Base-by-base conservation (phyloP, 2,888 invertebrate genomes). In the Melanchra persicariae region DNA sequence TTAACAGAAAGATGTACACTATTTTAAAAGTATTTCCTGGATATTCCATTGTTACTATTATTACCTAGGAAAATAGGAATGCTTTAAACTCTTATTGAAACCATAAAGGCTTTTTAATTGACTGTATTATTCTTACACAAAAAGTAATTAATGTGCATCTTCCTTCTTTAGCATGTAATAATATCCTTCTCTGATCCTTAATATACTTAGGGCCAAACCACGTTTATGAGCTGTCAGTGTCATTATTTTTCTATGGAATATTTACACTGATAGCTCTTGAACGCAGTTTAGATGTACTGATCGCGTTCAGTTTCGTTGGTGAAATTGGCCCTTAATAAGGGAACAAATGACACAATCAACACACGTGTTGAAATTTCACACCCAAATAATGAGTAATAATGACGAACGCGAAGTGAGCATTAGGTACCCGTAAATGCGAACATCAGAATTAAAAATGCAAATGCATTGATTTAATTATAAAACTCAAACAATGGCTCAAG, bases 41-140 rank as follows among this genome's bases (percentile, higher is more conserved):
- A 43, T 65, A 47, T 69, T 64, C 62, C 40, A 69, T 74, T 69
- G 52, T 7, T 10, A 49, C 24, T 22, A 26, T 58, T 24, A 58
- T 68, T 68, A 67, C 58, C 22, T 45, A 45, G 37, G 52, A 64
- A 19, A 9, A 10, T 15, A 45, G 43, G 49, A 51, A 74, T 74
- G 43, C 37, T 65, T 51, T n/a, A 71, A 37, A 59, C 12, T 45
- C 15, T 26, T 49, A 22, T 37, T 66, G 26, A 67, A 67, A 64
- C 55, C 60, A 67, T 9, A 49, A 22, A 10, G 22, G 12, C 9
- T 24, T 49, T 49, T 30, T n/a, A n/a, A n/a, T n/a, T n/a, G n/a
- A n/a, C n/a, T n/a, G n/a, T n/a, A n/a, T n/a, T n/a, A n/a, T n/a
- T n/a, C n/a, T n/a, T n/a, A n/a, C n/a, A n/a, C n/a, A n/a, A n/a